Conservation (phyloP, 2,888 invertebrate species). For the Gastrophysa polygoni region DNA sequence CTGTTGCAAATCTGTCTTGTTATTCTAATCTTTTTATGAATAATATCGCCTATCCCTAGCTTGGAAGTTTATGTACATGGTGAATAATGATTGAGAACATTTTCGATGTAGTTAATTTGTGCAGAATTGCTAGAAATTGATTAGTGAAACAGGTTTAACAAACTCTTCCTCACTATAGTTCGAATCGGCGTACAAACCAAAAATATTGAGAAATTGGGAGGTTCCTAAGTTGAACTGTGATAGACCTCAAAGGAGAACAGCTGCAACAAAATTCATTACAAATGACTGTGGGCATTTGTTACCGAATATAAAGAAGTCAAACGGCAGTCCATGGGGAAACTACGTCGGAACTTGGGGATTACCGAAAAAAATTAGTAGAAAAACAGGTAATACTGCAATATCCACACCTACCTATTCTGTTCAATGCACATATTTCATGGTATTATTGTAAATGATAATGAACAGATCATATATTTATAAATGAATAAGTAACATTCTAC, state of each 20-base stretch:
- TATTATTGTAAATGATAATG: neutral
- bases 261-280: conserved; percentile 64
- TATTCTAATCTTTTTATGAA: no score
- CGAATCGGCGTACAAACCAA: conserved; percentile 67
- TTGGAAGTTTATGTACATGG: no score
- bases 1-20: no score
- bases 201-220: conserved; percentile 70
- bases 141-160: neutral
- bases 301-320: conserved; percentile 63
- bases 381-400: conserved; percentile 37
- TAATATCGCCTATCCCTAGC: no score
- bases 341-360: conserved; percentile 44
- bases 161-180: conserved; percentile 52
- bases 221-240: conserved; percentile 69
- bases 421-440: conserved; percentile 5
- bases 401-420: no score
- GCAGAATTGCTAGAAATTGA: neutral
- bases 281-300: conserved; percentile 70
- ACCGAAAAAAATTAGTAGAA: conserved; percentile 45
- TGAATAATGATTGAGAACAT: no score
- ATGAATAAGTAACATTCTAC: no score
- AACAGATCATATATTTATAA: no score
- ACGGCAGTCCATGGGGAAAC: conserved; percentile 65
- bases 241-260: conserved; percentile 58
- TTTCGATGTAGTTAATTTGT: no score